Conservation (phyloP, 2,113 vertebrate genomes). For the Eulemur macaco region DNA sequence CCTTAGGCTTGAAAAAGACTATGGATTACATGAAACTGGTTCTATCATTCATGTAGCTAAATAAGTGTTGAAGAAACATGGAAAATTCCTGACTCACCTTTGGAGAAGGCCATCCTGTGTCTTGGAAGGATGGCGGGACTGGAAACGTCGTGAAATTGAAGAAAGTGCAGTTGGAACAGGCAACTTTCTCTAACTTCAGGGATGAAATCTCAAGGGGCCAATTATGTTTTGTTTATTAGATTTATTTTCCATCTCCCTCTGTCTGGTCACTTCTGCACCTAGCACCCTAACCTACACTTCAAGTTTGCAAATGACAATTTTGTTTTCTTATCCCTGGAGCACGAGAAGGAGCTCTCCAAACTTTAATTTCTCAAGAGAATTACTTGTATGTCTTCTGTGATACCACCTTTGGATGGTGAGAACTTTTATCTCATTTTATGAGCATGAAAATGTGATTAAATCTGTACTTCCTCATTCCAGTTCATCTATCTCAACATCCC, state of each 20-base stretch:
- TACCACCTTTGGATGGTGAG: neutral
- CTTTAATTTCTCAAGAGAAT: constrained; percentile 55
- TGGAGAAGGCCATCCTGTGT: neutral
- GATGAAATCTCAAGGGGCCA: constrained; percentile 53
- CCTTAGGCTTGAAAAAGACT: neutral
- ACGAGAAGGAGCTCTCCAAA: neutral
- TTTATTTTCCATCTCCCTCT: neutral
- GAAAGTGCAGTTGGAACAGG: neutral
- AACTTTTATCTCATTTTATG: neutral
- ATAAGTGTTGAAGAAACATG: neutral
- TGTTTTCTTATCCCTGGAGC: constrained; percentile 5
- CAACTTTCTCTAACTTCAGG: constrained; percentile 61
- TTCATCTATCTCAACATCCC: neutral
- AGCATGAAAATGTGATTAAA: neutral
- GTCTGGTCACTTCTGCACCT: constrained; percentile 11
- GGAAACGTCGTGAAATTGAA: constrained; percentile 7
- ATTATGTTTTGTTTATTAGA: constrained; percentile 67
- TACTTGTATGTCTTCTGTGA: neutral
- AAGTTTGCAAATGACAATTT: constrained; percentile 43
- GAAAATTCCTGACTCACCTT: neutral
- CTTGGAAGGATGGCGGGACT: neutral
- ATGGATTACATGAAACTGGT: neutral
- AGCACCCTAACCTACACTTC: neutral
- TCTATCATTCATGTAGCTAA: neutral
- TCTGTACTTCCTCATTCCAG: neutral